These are phyloP conservation scores for Carlito syrichta DNA, from an alignment of 2,113 vertebrate genomes.

Conservation along the genomic window DNA sequence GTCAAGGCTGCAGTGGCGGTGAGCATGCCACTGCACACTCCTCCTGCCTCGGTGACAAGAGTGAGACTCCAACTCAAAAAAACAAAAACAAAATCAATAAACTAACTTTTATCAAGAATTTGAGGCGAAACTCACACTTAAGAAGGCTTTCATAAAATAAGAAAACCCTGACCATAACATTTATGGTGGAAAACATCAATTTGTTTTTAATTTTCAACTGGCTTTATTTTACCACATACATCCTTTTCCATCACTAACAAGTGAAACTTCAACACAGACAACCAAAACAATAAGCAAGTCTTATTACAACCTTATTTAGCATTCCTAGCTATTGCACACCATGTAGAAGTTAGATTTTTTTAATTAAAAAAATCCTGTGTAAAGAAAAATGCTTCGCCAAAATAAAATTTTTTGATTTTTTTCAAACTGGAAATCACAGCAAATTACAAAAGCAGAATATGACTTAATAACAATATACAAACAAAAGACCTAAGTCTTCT, in stretches of 20 bases:
- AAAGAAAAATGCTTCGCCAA: conserved; percentile 24
- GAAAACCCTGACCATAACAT: neutral
- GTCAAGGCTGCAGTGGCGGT: no score
- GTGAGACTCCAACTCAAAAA: no score
- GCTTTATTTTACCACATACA: conserved; percentile 41
- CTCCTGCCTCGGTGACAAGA: no score
- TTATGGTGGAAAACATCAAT: neutral
- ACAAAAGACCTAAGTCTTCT: conserved; percentile 54
- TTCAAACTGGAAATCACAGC: conserved; percentile 28
- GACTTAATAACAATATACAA: conserved; percentile 43
- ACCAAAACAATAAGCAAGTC: conserved; percentile 46
- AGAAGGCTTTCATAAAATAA: conserved; percentile 36
- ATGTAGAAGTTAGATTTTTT: neutral
- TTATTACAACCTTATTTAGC: conserved; percentile 24
- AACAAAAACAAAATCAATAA: no score
- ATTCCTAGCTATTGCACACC: conserved; percentile 2
- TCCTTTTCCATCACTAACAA: conserved; percentile 52
- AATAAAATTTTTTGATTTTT: neutral
- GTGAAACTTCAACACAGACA: conserved; percentile 44
- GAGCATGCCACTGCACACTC: no score
- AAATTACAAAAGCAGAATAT: conserved; percentile 50
- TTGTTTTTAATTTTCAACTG: conserved; percentile 49
- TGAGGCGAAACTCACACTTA: conserved; percentile 19
- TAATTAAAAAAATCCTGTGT: conserved; percentile 11
- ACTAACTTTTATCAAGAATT: conserved; percentile 21